Conservation (phyloP, 2,797 vertebrate species). For the Anguilla anguilla region DNA sequence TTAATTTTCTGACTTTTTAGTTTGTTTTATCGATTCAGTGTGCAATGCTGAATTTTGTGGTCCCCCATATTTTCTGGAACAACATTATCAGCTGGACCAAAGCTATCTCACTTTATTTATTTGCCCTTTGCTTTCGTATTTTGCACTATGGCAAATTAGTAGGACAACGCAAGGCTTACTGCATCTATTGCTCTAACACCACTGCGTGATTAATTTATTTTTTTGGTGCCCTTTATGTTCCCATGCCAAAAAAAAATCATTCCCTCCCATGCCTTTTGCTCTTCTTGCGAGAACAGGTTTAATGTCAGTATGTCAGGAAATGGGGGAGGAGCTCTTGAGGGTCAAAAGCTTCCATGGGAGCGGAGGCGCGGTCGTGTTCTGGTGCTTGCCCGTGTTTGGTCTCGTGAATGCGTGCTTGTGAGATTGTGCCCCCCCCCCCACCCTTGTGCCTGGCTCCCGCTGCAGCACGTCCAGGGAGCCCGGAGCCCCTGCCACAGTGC, state of each 20-base stretch:
- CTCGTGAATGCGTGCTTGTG: not conserved
- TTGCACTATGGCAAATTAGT: not conserved
- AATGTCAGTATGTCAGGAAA: conserved; percentile 6
- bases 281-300: not conserved
- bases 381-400: not conserved
- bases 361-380: not conserved
- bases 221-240: conserved; percentile 14
- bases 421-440: not conserved
- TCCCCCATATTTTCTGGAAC: not conserved
- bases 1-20: not conserved
- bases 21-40: not conserved
- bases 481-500: not conserved
- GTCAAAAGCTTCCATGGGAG: not conserved
- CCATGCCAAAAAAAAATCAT: conserved; percentile 25
- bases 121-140: conserved; percentile 5
- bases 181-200: conserved; percentile 34
- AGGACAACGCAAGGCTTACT: not conserved
- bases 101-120: not conserved
- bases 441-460: not conserved
- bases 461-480: not conserved
- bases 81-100: not conserved
- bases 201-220: conserved; percentile 24
- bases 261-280: not conserved
- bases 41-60: not conserved
- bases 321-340: not conserved